phyloP scores from a whole-genome alignment of 2,113 vertebrate species.

The Tupaia chinensis region DNA sequence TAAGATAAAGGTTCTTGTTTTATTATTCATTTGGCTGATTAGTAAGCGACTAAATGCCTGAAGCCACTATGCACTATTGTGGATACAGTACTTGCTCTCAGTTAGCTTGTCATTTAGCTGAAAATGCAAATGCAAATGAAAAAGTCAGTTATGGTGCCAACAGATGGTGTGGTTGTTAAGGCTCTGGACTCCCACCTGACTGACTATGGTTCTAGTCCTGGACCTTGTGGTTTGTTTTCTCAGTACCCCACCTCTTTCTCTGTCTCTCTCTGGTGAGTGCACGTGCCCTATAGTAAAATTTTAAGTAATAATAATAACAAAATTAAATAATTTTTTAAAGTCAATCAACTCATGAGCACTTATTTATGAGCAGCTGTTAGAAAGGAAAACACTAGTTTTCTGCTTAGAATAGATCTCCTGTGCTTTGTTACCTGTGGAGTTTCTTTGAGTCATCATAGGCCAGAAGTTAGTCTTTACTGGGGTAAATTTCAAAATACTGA shows the following conservation, averaged over 20 bases:
- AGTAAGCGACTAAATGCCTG: background rate
- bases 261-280: too few relatives aligned
- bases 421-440: background rate
- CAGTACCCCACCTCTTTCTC: too few relatives aligned
- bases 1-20: constrained; percentile 25
- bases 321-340: too few relatives aligned
- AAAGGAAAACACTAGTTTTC: background rate
- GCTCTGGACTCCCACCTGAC: too few relatives aligned
- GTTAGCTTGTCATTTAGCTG: background rate
- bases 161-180: too few relatives aligned
- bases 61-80: background rate
- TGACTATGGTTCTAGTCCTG: too few relatives aligned
- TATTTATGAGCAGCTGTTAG: background rate
- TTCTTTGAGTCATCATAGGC: background rate
- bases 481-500: constrained; percentile 13
- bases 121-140: constrained; percentile 5
- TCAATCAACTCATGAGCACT: background rate
- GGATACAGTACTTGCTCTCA: background rate
- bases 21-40: constrained; percentile 28
- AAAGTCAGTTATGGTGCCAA: background rate
- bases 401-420: background rate
- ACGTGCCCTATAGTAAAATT: too few relatives aligned
- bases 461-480: background rate
- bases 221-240: too few relatives aligned
- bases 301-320: too few relatives aligned